These are phyloP conservation scores for Caradrina kadenii DNA, from an alignment of 2,888 invertebrate genomes.

Conservation along the genomic window DNA sequence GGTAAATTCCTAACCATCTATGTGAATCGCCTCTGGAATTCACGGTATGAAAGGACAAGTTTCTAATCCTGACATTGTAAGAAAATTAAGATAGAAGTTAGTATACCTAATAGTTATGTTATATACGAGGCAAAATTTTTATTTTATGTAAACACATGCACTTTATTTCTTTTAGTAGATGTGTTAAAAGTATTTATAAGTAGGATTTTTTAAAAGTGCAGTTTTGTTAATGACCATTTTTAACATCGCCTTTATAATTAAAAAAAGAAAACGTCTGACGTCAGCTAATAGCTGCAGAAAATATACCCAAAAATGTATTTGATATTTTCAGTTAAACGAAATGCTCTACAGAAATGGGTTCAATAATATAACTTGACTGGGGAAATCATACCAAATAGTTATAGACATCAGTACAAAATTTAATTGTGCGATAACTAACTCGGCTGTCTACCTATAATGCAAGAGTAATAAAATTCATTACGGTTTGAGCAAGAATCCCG, in stretches of 20 bases:
- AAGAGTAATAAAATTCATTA: slow-evolving; percentile 84
- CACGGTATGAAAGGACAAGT: slow-evolving; percentile 62
- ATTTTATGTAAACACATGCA: slow-evolving; percentile 30
- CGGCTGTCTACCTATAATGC: slow-evolving; percentile 68
- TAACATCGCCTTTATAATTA: background rate
- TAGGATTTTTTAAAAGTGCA: background rate
- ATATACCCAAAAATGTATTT: background rate
- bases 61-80: slow-evolving; percentile 59
- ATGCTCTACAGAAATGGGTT: background rate
- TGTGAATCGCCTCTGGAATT: slow-evolving; percentile 56
- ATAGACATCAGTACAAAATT: slow-evolving; percentile 65
- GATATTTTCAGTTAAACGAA: background rate
- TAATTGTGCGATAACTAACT: slow-evolving; percentile 75
- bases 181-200: too few species aligned
- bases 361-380: background rate
- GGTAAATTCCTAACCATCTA: slow-evolving; percentile 53
- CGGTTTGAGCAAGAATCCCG: slow-evolving; percentile 75
- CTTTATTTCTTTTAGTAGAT: slow-evolving; percentile 10
- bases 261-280: background rate
- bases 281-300: background rate
- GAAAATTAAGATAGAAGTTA: slow-evolving; percentile 40
- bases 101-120: slow-evolving; percentile 6
- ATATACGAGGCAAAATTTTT: slow-evolving; percentile 37
- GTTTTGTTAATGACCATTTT: background rate
- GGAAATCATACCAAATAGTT: slow-evolving; percentile 21